Conservation (phyloP, 2,888 invertebrate species). For the Sclerodermus sp. region DNA sequence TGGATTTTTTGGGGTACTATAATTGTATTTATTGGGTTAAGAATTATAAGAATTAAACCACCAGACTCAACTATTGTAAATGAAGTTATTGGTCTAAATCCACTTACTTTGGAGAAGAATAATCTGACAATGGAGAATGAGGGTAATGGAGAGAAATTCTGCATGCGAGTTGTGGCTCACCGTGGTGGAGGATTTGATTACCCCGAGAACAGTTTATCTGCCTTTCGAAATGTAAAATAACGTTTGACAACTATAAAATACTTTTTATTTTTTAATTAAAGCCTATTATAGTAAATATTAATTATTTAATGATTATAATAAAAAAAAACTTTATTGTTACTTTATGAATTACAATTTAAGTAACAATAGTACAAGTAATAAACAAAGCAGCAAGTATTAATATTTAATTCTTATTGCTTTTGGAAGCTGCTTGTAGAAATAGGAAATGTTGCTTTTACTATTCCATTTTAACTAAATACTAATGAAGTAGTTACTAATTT, state of each 20-base stretch:
- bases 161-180: constrained; percentile 70
- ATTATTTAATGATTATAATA: not conserved
- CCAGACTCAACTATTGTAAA: constrained; percentile 35
- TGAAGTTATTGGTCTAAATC: constrained; percentile 48
- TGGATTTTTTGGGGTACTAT: constrained; percentile 47
- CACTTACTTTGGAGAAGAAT: constrained; percentile 31
- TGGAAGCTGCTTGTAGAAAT: not conserved
- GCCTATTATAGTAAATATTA: not conserved
- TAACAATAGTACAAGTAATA: too few relatives aligned
- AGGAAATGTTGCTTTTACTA: not conserved
- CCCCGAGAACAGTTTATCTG: constrained; percentile 78
- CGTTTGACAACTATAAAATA: constrained; percentile 1
- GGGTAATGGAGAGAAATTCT: constrained; percentile 40
- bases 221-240: constrained; percentile 68
- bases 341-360: not conserved
- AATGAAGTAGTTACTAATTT: not conserved
- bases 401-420: not conserved
- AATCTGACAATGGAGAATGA: constrained; percentile 22
- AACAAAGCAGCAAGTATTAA: too few relatives aligned
- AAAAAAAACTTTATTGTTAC: not conserved
- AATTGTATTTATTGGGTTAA: constrained; percentile 32
- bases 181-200: constrained; percentile 76
- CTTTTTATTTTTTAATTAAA: not conserved
- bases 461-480: not conserved
- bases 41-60: constrained; percentile 39